Percentiles rank a stretch among this genome's conserved stretches.
Evolutionary conservation across 2,797 vertebrate species (phyloP).

Genomic region (Manis pentadactyla): DNA sequence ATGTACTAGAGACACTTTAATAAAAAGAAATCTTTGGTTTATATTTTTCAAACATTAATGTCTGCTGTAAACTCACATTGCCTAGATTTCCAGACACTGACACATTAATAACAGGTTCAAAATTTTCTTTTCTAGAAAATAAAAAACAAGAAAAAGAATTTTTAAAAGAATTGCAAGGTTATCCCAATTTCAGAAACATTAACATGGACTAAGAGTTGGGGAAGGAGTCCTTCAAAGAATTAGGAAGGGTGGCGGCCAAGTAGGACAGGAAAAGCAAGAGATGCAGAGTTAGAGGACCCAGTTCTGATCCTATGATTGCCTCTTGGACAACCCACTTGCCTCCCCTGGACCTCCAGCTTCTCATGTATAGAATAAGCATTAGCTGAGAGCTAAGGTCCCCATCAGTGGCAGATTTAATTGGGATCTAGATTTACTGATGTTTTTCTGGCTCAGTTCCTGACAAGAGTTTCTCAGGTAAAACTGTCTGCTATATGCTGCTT

Average conservation of each 20-base stretch:
- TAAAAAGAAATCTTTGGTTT: not conserved
- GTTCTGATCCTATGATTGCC: not conserved
- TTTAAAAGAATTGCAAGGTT: not conserved
- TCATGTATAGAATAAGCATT: not conserved
- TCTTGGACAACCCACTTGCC: not conserved
- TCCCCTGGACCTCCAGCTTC: not conserved
- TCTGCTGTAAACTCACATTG: not conserved
- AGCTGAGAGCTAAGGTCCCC: not conserved
- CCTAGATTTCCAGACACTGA: not conserved
- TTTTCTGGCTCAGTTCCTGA: slow-evolving; percentile 34
- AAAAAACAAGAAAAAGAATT: not conserved
- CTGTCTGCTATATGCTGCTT: slow-evolving; percentile 25
- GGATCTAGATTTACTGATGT: slow-evolving; percentile 50
- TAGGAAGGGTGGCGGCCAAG: not conserved
- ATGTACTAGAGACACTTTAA: not conserved
- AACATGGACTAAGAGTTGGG: not conserved
- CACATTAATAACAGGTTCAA: not conserved
- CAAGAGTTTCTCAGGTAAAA: slow-evolving; percentile 52
- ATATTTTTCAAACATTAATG: slow-evolving; percentile 34
- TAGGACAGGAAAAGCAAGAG: not conserved
- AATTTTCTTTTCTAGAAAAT: not conserved
- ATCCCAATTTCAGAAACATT: slow-evolving; percentile 9
- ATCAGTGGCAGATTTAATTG: slow-evolving; percentile 51
- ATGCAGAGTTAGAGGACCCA: not conserved
- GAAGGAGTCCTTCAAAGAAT: not conserved